These are phyloP conservation scores for Distichodus sexfasciatus DNA, from an alignment of 2,797 vertebrate species.

Conservation along the genomic window DNA sequence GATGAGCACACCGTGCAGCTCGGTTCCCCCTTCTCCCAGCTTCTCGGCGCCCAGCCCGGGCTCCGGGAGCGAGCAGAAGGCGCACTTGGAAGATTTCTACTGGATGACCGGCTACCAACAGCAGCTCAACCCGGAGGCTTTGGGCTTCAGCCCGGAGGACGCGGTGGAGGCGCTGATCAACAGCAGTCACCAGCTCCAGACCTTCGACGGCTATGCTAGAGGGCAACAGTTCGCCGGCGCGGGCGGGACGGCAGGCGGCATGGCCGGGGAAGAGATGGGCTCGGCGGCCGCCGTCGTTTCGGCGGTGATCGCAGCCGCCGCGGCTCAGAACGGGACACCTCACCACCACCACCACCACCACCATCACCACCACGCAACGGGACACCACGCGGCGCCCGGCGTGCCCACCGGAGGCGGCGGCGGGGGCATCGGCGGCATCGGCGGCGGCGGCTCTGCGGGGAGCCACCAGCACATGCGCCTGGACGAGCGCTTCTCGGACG, in stretches of 20 bases:
- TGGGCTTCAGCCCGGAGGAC: constrained; percentile 99
- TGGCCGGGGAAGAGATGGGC: constrained; percentile 91
- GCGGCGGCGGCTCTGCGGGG: constrained; percentile 61
- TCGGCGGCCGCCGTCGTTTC: constrained; percentile 94
- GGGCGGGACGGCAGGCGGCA: constrained; percentile 80
- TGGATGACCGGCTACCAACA: constrained; percentile 99
- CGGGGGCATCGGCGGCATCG: constrained; percentile 52
- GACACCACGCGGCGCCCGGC: constrained; percentile 73
- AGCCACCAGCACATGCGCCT: constrained; percentile 82
- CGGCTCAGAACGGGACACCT: constrained; percentile 84
- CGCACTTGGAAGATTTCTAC: constrained; percentile 99
- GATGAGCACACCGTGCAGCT: constrained; percentile 99
- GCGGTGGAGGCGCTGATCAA: constrained; percentile 98
- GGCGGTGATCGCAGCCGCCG: constrained; percentile 91
- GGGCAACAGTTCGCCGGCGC: constrained; percentile 88
- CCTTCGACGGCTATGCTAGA: constrained; percentile 94
- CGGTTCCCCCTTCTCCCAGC: constrained; percentile 98
- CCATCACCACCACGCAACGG: constrained; percentile 76
- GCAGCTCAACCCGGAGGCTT: constrained; percentile 97
- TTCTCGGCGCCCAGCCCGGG: constrained; percentile 99
- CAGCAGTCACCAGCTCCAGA: constrained; percentile 93
- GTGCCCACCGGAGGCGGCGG: constrained; percentile 66
- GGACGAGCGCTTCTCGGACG: constrained; percentile 97
- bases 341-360: constrained; percentile 91
- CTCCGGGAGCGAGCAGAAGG: constrained; percentile 97